Evolutionary conservation across 2,797 vertebrate species (phyloP), one percentile per base, ranked within the genome.

Genomic region (Leucoraja ocellata): DNA sequence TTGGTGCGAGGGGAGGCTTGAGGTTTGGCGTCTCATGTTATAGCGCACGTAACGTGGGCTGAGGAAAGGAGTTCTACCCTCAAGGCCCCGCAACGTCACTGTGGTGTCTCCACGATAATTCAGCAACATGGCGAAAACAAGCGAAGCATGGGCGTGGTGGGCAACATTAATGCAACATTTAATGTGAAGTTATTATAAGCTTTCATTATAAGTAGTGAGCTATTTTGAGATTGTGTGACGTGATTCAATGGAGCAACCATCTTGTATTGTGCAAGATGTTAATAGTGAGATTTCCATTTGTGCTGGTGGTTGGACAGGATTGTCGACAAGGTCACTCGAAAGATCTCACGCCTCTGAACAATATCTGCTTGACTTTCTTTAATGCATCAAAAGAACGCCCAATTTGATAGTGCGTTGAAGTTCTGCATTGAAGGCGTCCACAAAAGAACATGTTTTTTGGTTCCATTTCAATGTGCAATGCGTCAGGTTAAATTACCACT

Each of bases 1-100:
- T 21, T 0, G 3, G 4, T 21, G 61, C 0, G 5, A 3, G 28
- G 14, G 1, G 8, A 0, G 1, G 28, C 54, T 2, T 2, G 2
- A 61, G 54, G 8, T 46, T 46, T 46, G 46, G 13, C 18, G 18
- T 68, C 65, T 68, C 11, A 18, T 68, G 65, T 68, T 68, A 46
- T 46, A 46, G 46, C 46, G 46, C 46, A 46, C 16, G 10, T 68
- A 68, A 68, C 65, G 18, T 18, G 65, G 65, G 65, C 13, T 6
- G 74, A 76, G 74, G 25, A 28, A 76, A 76, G 25, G 74, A 76
- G 74, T 0, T 76, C 25, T 8, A 25, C 25, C 74, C 9, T 76
- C 9, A n/a, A 28, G n/a, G 76, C 28, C 76, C n/a, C 32, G 25
- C 2, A 11, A 13, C 23, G 9, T 18, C 9, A 84, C 4, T 4